Evolutionary conservation across 2,888 invertebrate species (phyloP), one percentile per base, ranked within the genome.

Genomic region (Microplitis deprimator): DNA sequence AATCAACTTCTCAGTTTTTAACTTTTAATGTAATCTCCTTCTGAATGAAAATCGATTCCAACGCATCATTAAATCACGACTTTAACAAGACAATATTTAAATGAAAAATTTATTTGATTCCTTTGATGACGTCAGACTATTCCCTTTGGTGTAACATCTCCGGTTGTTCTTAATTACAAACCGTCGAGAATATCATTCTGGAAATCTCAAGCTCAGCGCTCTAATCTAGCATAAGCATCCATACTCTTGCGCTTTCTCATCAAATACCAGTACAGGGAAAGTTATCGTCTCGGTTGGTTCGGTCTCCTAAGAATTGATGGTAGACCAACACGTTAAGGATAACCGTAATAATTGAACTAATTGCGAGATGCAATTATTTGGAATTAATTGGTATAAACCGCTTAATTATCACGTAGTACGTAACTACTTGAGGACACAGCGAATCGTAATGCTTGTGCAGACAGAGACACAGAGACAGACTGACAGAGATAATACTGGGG

Each of bases 371-470:
- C 82, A 84, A 86, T 84, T 85, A 85, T 85, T 83, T 79, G 79
- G 82, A 84, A 86, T 86, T 84, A 86, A 86, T 85, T 81, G 81
- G 81, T 83, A 85, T 84, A 84, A 85, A 84, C 83, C 85, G 82
- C 82, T 84, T 82, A 83, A 85, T 85, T 84, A 82, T 85, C 83
- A 65, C 38, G 29, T 38, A 29, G 65, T 65, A 29, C 65, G 13
- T 38, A 29, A 29, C 29, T 6, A 20, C 65, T 13, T 6, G 38
- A 38, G 10, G 29, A 65, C 13, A 20, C 6, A 13, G 17, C 65
- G 65, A 8, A 29, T 29, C 38, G 65, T 6, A 29, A 29, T 65
- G 38, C 50, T 65, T 38, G 65, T 65, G 13, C 20, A 29, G 20
- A 50, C 50, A 50, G 50, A 50, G 13, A 50, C 50, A 50, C 50